phyloP scores from a whole-genome alignment of 1,140 invertebrate species.

The Whitmania pigra region DNA sequence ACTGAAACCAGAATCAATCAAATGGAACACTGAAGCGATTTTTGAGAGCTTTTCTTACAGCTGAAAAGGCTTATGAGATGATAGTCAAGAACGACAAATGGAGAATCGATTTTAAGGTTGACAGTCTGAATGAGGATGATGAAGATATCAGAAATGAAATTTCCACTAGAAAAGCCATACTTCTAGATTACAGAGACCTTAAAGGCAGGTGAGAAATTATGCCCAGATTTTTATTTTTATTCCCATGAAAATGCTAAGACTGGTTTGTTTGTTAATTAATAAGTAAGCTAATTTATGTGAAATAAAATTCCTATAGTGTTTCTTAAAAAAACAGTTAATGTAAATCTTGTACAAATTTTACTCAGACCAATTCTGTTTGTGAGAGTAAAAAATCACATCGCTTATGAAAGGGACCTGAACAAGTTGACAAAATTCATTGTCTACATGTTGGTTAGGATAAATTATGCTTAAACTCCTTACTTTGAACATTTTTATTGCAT shows the following conservation, averaged over 20 bases:
- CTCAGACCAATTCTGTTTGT: conserved; percentile 57
- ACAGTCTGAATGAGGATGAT: conserved; percentile 46
- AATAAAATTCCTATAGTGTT: background rate
- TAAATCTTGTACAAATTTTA: conserved; percentile 18
- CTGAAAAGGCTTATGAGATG: conserved; percentile 58
- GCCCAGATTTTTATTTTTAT: background rate
- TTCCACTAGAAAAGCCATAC: conserved; percentile 51
- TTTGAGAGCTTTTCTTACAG: conserved; percentile 55
- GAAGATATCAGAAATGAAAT: conserved; percentile 51
- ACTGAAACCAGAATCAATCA: conserved; percentile 26
- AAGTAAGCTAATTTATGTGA: background rate
- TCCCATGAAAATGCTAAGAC: background rate
- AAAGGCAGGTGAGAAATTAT: conserved; percentile 44
- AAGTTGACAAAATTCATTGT: conserved; percentile 63
- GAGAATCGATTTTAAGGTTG: conserved; percentile 57
- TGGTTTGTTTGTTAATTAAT: background rate
- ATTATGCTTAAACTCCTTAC: background rate
- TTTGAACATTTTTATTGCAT: background rate
- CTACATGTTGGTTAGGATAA: conserved; percentile 51
- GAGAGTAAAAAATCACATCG: conserved; percentile 60
- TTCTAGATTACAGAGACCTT: conserved; percentile 56
- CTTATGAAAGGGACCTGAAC: conserved; percentile 56
- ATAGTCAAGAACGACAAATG: conserved; percentile 65
- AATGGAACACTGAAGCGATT: conserved; percentile 40
- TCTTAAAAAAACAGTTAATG: background rate